These are phyloP conservation scores for Protosalanx chinensis DNA, from an alignment of 2,797 vertebrate species.

Conservation along the genomic window DNA sequence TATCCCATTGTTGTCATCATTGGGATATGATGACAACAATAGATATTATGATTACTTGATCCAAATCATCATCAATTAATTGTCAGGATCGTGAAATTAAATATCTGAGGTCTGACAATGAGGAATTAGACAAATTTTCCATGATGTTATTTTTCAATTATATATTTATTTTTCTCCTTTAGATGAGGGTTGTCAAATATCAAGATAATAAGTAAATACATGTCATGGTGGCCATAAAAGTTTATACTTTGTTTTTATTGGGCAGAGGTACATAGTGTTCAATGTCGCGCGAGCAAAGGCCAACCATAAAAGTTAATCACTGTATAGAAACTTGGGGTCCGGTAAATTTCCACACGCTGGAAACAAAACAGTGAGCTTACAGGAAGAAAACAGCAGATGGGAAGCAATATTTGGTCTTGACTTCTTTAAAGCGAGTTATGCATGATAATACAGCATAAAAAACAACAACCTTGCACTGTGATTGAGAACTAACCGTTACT, in stretches of 20 bases:
- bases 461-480: constrained; percentile 7
- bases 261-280: constrained; percentile 76
- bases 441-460: constrained; percentile 23
- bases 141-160: constrained; percentile 70
- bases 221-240: constrained; percentile 73
- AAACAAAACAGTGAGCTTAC: constrained; percentile 65
- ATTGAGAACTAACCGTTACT: constrained; percentile 5
- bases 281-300: constrained; percentile 75
- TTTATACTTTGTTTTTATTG: constrained; percentile 83
- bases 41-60: neutral
- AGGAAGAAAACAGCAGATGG: constrained; percentile 64
- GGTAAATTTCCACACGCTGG: constrained; percentile 81
- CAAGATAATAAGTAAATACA: constrained; percentile 77
- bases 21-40: neutral
- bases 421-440: constrained; percentile 33
- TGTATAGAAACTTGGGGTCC: constrained; percentile 80
- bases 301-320: constrained; percentile 83
- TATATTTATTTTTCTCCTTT: constrained; percentile 68
- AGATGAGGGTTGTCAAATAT: constrained; percentile 75
- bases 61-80: neutral
- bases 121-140: constrained; percentile 66
- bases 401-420: constrained; percentile 27
- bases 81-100: constrained; percentile 1
- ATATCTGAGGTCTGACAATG: constrained; percentile 27
- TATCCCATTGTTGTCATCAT: neutral